These are phyloP conservation scores for Spea multiplicata DNA, from an alignment of 2,113 vertebrate species.

Conservation along the genomic window DNA sequence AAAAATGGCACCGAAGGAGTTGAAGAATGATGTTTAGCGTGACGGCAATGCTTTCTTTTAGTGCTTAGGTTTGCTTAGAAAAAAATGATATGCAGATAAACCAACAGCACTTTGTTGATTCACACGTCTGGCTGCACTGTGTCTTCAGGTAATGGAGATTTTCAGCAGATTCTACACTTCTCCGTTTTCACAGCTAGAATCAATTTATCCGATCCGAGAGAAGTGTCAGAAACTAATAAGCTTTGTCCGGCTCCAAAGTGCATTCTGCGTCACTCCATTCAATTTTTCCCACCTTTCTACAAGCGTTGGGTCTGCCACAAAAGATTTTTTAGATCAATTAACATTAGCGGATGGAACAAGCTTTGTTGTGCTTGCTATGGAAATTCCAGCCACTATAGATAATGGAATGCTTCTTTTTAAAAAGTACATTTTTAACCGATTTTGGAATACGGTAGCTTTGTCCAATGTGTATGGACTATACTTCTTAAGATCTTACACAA, in stretches of 20 bases:
- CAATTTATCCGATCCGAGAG: conserved; percentile 48
- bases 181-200: conserved; percentile 41
- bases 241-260: conserved; percentile 50
- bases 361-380: conserved; percentile 13
- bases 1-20: too few species aligned
- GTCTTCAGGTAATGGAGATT: conserved; percentile 29
- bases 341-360: conserved; percentile 44
- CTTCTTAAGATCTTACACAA: too few species aligned
- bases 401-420: conserved; percentile 13
- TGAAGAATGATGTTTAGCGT: background rate
- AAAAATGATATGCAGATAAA: conserved; percentile 40
- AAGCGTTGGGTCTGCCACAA: conserved; percentile 31
- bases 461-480: too few species aligned
- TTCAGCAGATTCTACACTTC: conserved; percentile 22
- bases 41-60: background rate
- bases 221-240: conserved; percentile 49
- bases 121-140: conserved; percentile 17
- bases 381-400: conserved; percentile 27
- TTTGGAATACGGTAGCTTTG: too few species aligned
- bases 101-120: conserved; percentile 33
- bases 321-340: conserved; percentile 54
- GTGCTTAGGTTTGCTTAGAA: too few species aligned
- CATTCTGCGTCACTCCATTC: conserved; percentile 35
- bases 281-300: conserved; percentile 53
- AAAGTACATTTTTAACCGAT: background rate